Base-by-base conservation (phyloP, 35 echinoderm and acorn worm genomes). In the Apostichopus parvimensis region DNA sequence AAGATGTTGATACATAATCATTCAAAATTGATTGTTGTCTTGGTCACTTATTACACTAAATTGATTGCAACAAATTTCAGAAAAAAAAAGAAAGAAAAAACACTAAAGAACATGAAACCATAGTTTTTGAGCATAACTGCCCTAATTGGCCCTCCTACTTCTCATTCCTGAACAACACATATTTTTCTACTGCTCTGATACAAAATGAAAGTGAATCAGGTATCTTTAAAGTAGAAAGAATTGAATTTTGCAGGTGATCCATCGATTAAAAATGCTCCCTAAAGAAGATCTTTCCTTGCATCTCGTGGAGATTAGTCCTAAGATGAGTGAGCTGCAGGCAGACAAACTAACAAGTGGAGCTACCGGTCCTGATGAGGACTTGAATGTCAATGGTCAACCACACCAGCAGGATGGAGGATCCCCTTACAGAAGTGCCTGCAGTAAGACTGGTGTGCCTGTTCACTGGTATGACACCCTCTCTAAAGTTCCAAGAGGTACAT, bases 291-390 rank as follows among this genome's bases (percentile, higher is more conserved):
- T 99, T 53, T 94, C 95, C 13, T 93, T 99, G 17, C 97, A 99
- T 90, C 93, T 99, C 0, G 95, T 99, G 1, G 97, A 99, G 65
- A 93, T 99, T 80, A 99, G 97, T 82, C 95, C 95, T 6, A 94
- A 94, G 82, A 93, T 99, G 93, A 99, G 97, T 78, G 84, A 94
- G 22, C 28, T 99, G 15, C 97, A 99, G 76, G 87, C 96, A 34
- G 77, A 54, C 5, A 96, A 93, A 93, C 87, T 99, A 14, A 96
- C 95, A 0, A 92, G 93, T 64, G 76, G 53, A 79, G 76, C 54
- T 9, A 21, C 9, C 6, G 64, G 72, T 17, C 5, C 8, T 23
- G 54, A 58, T 13, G 18, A 14, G 11, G 20, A 56, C 24, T 18
- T 53, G 9, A 15, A 52, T 15, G 22, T 3, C 70, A 28, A 52